Percentiles rank a stretch among this genome's conserved stretches.
phyloP scores from a whole-genome alignment of 2,113 vertebrate species.

The Zosterops japonicus region DNA sequence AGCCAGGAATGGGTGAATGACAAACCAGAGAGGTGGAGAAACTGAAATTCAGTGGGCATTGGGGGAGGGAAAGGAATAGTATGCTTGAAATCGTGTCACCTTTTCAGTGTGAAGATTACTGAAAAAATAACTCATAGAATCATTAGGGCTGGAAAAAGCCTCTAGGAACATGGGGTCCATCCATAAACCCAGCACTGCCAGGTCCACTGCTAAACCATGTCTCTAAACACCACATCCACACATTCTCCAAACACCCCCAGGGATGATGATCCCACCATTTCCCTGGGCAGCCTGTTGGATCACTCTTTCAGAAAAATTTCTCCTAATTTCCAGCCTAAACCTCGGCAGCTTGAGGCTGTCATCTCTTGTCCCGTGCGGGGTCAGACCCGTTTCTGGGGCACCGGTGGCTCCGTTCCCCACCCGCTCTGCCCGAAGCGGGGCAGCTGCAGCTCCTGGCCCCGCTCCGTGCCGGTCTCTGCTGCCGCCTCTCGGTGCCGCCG shows the following conservation, averaged over 20 bases:
- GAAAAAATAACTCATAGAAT: background rate
- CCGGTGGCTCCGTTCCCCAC: fast-evolving
- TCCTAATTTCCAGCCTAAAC: background rate
- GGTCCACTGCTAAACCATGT: background rate
- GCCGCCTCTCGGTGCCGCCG: background rate
- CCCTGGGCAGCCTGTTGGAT: background rate
- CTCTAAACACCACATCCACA: background rate
- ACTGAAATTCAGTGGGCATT: background rate
- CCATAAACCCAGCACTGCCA: no score
- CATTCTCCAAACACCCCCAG: background rate
- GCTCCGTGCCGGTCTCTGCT: background rate
- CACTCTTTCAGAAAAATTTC: background rate
- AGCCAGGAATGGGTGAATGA: background rate
- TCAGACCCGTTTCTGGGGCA: no score
- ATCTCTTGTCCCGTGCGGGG: background rate
- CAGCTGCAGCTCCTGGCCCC: background rate
- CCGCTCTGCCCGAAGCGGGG: fast-evolving
- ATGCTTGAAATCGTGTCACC: background rate
- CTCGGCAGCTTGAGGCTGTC: background rate
- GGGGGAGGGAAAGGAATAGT: fast-evolving
- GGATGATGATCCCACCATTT: background rate
- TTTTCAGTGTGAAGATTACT: background rate
- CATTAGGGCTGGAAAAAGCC: background rate
- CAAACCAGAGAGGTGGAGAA: background rate
- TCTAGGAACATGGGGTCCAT: background rate